Base-by-base conservation (phyloP, 2,888 invertebrate species). In the Xiphydria camelus region DNA sequence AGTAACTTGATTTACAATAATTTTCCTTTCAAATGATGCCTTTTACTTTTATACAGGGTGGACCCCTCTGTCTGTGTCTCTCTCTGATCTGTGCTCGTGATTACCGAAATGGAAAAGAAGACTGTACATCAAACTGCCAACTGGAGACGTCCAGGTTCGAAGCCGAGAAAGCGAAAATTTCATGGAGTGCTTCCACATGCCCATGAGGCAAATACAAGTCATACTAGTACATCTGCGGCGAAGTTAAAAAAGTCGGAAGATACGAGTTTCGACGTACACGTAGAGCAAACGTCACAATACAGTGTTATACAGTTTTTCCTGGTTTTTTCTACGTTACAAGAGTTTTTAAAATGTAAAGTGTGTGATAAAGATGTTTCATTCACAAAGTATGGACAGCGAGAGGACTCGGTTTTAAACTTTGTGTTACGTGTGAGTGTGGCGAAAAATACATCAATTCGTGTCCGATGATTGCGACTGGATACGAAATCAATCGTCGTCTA, bases 401-500 rank as follows among this genome's bases (percentile, higher is more conserved):
- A 48, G 52, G 48, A 25, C 37, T 56, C 14, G 52, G 53, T 50
- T 54, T 54, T 23, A 54, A 49, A 49, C 12, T 53, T 17, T 41
- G 38, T 37, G 33, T 56, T 9, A 44, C 36, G 12, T 56, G 53
- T 52, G 26, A 41, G 4, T 55, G 55, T 26, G 53, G 41, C 17
- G 45, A 49, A 35, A 52, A 35, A 35, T 48, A 44, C 29, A 53
- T 57, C 35, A 33, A 53, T 18, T 53, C 51, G 18, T 44, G 55
- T 25, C 51, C 44, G 4, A 22, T 45, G 20, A 54, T 56, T 23
- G 14, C 15, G 9, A 48, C 37, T 38, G 53, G 39, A 14, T 58
- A 52, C 29, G 57, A 58, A 52, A 40, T 58, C 10, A 54, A 55
- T 47, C 48, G 55, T 42, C 51, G 55, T 34, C 19, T 54, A 25